phyloP scores from a whole-genome alignment of 2,797 vertebrate genomes.

The Sylvia borin region DNA sequence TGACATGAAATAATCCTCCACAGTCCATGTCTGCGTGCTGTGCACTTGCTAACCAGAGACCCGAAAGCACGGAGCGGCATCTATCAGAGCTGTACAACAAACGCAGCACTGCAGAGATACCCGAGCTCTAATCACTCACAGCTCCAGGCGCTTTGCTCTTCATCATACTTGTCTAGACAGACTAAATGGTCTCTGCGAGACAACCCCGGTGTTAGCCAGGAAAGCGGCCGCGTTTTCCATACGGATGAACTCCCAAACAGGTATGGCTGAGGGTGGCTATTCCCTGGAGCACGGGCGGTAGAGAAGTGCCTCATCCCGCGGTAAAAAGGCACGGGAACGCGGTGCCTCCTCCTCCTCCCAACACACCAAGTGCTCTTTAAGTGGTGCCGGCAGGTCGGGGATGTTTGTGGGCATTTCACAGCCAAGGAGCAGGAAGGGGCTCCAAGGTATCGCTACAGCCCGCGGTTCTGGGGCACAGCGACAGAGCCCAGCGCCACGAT shows the following conservation, averaged over 20 bases:
- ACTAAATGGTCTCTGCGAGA: slow-evolving; percentile 37
- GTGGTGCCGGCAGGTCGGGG: not conserved
- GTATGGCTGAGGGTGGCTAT: not conserved
- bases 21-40: not conserved
- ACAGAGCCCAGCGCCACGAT: not conserved
- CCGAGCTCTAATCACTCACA: not conserved
- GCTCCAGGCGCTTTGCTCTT: slow-evolving; percentile 25
- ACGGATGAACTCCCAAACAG: not conserved
- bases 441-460: fast-evolving
- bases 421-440: not conserved
- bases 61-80: not conserved
- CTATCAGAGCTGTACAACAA: not conserved
- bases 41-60: not conserved
- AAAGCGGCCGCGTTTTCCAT: slow-evolving; percentile 5
- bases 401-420: not conserved
- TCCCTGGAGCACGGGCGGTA: not conserved
- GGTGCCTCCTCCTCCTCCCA: slow-evolving; percentile 13
- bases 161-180: slow-evolving; percentile 31
- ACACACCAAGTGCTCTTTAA: not conserved
- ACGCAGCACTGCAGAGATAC: not conserved
- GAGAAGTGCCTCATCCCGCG: not conserved
- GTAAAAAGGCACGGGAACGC: not conserved
- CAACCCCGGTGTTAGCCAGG: not conserved
- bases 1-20: not conserved
- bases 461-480: fast-evolving